Base-by-base conservation (phyloP, 2,888 invertebrate species). In the Drosophila meridionalis region DNA sequence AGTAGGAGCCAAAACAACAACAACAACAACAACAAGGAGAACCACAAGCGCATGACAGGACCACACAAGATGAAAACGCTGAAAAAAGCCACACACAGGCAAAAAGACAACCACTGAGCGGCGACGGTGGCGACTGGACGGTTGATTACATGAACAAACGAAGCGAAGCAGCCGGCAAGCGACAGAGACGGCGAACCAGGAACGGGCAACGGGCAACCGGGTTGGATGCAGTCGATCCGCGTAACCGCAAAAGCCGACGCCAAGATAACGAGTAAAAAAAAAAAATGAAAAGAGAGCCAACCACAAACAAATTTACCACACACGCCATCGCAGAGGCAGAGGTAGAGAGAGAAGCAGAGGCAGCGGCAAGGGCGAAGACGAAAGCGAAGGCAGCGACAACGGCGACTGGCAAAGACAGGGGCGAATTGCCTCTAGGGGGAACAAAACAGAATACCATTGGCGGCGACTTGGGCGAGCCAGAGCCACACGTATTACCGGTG, bases 401-500 rank as follows among this genome's bases (percentile, higher is more conserved):
- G 12, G 0, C 28, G 32, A 34, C 4, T 50, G 50, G 32, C 32
- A 52, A 34, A 52, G 32, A 34, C 50, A 52, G 34, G 43, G 60
- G 36, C 6, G 40, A 52, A 42, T 38, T 38, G 40, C 47, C 47
- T 30, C 47, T 45, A 36, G 45, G 43, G 26, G 58, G 14, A 43
- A 28, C 57, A 28, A 11, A 38, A n/a, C 34, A 26, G 12, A 38
- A 28, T 5, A 42, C 36, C 66, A 62, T 61, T 61, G 71, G 57
- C 63, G 56, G 64, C 67, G 56, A 70, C 82, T 73, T 75, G 82
- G 78, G 72, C 79, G 77, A 83, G 78, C 61, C 74, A 58, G 53
- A 78, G 74, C 80, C 76, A 82, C 85, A 90, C 89, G 91, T 91
- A 92, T 92, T 91, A 91, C 89, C 91, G 87, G 91, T 91, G 92